Evolutionary conservation across 2,113 vertebrate genomes (phyloP).

Genomic region (Rhea pennata): DNA sequence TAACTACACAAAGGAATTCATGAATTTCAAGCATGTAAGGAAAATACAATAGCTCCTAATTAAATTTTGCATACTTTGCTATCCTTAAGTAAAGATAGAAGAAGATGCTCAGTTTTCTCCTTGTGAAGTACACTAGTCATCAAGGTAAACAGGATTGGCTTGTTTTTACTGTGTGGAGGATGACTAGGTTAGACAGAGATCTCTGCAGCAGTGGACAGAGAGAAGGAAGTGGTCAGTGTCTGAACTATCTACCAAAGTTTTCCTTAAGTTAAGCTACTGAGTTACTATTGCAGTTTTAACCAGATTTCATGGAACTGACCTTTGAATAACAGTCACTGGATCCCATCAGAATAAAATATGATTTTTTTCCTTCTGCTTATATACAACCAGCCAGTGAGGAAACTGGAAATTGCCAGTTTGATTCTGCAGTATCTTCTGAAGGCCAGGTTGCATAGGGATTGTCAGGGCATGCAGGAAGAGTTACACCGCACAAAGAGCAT

Average conservation of each 20-base stretch:
- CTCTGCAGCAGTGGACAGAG: neutral
- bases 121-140: neutral
- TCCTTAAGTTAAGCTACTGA: neutral
- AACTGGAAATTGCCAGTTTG: neutral
- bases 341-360: neutral
- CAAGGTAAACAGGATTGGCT: neutral
- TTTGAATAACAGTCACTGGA: neutral
- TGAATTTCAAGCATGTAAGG: neutral
- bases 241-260: neutral
- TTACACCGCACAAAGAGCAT: neutral
- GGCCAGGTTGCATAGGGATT: neutral
- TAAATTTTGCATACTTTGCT: neutral
- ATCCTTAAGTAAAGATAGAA: neutral
- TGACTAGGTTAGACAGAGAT: neutral
- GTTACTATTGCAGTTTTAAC: neutral
- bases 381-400: rapidly evolving
- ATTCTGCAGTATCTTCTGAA: neutral
- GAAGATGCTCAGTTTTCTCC: rapidly evolving
- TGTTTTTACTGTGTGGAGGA: neutral
- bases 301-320: neutral
- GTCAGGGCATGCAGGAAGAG: neutral
- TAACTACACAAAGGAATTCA: neutral
- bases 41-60: neutral
- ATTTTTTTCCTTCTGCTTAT: neutral
- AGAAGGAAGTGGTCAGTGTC: neutral